Percentiles rank a stretch among this genome's conserved stretches.
Conservation (phyloP, 2,113 vertebrate genomes). For the Tor tambroides region DNA sequence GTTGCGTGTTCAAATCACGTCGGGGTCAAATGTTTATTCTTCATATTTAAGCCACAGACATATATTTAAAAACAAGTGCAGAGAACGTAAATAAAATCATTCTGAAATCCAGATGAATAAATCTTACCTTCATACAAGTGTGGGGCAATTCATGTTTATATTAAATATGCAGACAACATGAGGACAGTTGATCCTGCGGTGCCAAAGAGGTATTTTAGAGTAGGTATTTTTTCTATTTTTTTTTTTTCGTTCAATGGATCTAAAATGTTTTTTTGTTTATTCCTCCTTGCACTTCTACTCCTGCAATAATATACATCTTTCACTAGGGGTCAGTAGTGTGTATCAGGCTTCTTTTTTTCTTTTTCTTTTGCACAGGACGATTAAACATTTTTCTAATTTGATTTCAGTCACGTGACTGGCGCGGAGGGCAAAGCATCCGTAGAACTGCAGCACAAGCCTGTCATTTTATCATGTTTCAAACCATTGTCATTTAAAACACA, state of each 20-base stretch:
- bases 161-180: not conserved
- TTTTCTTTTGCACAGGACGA: too few species aligned
- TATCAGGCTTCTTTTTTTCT: not conserved
- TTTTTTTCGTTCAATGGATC: too few species aligned
- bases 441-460: too few species aligned
- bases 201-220: not conserved
- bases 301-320: not conserved
- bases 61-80: not conserved
- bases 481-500: too few species aligned
- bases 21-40: not conserved
- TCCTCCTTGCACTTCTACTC: not conserved
- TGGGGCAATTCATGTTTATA: not conserved
- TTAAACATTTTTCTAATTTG: too few species aligned
- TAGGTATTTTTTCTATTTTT: not conserved
- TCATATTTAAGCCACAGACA: not conserved
- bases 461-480: too few species aligned
- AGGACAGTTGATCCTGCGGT: not conserved
- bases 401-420: too few species aligned
- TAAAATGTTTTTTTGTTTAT: too few species aligned
- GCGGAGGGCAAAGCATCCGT: too few species aligned
- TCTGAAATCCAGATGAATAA: not conserved
- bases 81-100: not conserved
- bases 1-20: constrained; percentile 42
- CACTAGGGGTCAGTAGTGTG: not conserved
- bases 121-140: not conserved